Conservation (phyloP, 2,797 vertebrate genomes). For the Typhlichthys subterraneus region DNA sequence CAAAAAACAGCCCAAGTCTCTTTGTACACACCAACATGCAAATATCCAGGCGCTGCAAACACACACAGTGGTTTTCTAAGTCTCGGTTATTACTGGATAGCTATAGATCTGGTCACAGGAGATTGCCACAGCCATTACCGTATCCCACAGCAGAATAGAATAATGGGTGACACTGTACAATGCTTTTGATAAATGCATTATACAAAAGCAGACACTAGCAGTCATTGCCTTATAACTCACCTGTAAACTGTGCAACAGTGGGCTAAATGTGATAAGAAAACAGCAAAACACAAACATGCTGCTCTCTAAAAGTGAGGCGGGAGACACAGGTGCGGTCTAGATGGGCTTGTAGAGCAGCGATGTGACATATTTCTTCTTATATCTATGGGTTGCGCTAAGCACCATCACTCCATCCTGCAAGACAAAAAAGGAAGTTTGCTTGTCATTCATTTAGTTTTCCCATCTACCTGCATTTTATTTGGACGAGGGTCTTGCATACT, state of each 20-base stretch:
- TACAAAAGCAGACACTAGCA: slow-evolving; percentile 37
- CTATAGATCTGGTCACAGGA: slow-evolving; percentile 21
- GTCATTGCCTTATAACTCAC: slow-evolving; percentile 27
- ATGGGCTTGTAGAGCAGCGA: slow-evolving; percentile 97
- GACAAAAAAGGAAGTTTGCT: slow-evolving; percentile 8
- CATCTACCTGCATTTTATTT: too few relatives aligned
- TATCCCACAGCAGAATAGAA: background rate
- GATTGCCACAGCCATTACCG: slow-evolving; percentile 34
- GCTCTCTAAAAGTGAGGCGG: slow-evolving; percentile 35
- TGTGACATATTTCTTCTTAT: slow-evolving; percentile 99
- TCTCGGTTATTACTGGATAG: slow-evolving; percentile 12
- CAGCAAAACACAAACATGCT: slow-evolving; percentile 45
- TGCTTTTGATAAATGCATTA: slow-evolving; percentile 49
- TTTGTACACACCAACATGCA: slow-evolving; percentile 37
- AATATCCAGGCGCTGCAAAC: slow-evolving; percentile 30
- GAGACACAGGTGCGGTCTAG: slow-evolving; percentile 63
- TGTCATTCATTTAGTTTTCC: too few relatives aligned
- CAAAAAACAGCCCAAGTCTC: background rate
- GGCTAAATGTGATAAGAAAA: slow-evolving; percentile 49
- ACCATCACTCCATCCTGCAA: slow-evolving; percentile 95
- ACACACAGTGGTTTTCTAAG: slow-evolving; percentile 51
- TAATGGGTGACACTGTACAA: background rate
- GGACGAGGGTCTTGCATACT: too few relatives aligned
- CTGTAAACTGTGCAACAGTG: slow-evolving; percentile 66
- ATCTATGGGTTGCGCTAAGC: slow-evolving; percentile 94